Evolutionary conservation across 2,113 vertebrate species (phyloP), one percentile per base, ranked within the genome.

Genomic region (Tyrannus savana): DNA sequence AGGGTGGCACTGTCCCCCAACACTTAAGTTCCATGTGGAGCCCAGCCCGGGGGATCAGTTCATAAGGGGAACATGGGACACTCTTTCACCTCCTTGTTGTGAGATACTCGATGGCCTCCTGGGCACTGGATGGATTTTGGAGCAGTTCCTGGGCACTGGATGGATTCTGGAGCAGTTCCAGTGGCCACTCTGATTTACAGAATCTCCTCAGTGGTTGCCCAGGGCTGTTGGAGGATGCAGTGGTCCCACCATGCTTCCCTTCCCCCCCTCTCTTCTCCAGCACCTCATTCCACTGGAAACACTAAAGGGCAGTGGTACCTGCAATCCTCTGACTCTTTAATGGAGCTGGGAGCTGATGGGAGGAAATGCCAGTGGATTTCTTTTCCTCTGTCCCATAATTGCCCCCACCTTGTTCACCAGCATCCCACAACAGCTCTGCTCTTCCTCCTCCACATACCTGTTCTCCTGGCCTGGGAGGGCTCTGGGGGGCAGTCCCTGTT

Each of bases 101-200:
- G 56, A 33, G 81, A 46, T 82, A 66, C 62, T 89, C 2, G 0
- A 31, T 49, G 63, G 41, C 19, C 27, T 85, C 17, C 85, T 49
- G 63, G 33, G 39, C 3, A 3, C 1, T 71, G 58, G 62, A 17
- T 19, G 37, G 64, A 44, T 87, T 90, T 93, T 60, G 50, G 50
- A 52, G 50, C 50, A 52, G 50, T 52, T 84, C 16, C 84, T 46
- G 63, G 33, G 39, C 3, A 3, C 1, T 71, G 59, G 67, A 19
- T 21, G 39, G 71, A 53, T 88, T 91, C 92, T 66, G 42, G 89
- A 88, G 60, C 73, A 28, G 56, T 47, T 95, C 68, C 79, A 62
- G 39, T 2, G 30, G 18, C 80, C 35, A 2, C 64, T 79, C 50
- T 58, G 59, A 63, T 86, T 90, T 74, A 63, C 72, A 71, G 88